These are phyloP conservation scores for Byasa hedistus DNA, from an alignment of 2,888 invertebrate genomes.

Conservation along the genomic window DNA sequence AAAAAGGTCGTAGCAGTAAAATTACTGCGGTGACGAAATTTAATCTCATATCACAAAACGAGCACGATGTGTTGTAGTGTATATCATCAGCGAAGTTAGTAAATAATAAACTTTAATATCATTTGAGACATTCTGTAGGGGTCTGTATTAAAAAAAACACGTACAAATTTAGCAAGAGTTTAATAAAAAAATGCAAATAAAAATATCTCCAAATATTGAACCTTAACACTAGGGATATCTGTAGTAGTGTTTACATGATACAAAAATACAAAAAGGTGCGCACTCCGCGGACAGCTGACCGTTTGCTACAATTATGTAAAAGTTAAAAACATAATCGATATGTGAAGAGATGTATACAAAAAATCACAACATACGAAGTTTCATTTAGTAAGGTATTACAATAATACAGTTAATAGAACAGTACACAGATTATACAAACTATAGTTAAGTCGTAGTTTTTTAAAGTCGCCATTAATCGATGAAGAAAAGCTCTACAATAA, in stretches of 20 bases:
- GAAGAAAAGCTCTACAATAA: not conserved
- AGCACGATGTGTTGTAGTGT: no score
- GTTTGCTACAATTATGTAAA: not conserved
- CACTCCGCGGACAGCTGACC: constrained; percentile 43
- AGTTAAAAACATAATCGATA: constrained; percentile 2
- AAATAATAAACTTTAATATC: no score
- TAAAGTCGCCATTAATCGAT: not conserved
- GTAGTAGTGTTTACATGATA: constrained; percentile 61
- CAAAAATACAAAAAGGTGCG: constrained; percentile 69
- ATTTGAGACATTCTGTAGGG: no score
- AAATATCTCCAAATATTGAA: constrained; percentile 78
- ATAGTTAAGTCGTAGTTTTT: not conserved
- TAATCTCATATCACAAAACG: no score
- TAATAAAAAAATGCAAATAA: constrained; percentile 80
- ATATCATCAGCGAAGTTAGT: no score
- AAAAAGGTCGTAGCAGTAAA: no score
- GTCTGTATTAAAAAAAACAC: no score
- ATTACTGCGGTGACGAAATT: no score
- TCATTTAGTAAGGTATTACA: not conserved
- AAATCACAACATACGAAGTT: constrained; percentile 7
- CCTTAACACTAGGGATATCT: constrained; percentile 71
- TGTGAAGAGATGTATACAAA: not conserved
- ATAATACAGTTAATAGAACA: constrained; percentile 7
- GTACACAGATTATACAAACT: no score
- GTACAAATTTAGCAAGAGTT: constrained; percentile 78